Evolutionary conservation across 2,888 invertebrate genomes (phyloP), one percentile per base, ranked within the genome.

Genomic region (Branchellion lobata): DNA sequence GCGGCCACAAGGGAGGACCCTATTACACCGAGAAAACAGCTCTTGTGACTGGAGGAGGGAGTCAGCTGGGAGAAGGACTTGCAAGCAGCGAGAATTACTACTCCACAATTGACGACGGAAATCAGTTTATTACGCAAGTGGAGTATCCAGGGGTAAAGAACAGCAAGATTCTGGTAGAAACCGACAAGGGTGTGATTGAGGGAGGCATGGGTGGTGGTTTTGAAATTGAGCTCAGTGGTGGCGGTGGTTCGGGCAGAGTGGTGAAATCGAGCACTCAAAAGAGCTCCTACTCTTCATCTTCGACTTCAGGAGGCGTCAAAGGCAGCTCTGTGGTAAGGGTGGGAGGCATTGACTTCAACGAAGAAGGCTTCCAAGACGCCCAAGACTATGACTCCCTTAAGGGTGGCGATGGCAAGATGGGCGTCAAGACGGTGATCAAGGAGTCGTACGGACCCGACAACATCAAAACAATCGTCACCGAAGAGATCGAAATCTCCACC

Each of bases 391-490:
- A 14, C 29, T 31, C 33, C 8, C 14, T 33, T 2, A 33, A 21
- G 27, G n/a, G n/a, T 65, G 34, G 69, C 5, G 31, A 34, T 31
- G 33, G n/a, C 8, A 53, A 65, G 77, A 53, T 65, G 61, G 77
- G 77, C 31, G 31, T 77, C 27, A 77, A 77, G 40, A 77, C 77
- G n/a, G 77, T 77, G 34, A 65, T 77, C 24, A 33, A 57, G 57
- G 77, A 77, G 40, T 34, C 65, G 5, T 77, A 77, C 31, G 77
- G 77, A 11, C 77, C 77, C 53, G 34, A 77, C 77, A 77, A 77
- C 65, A 24, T 77, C 34, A 77, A 77, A 36, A 77, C 77, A 21
- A 65, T 77, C 34, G 36, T 33, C 2, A 57, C 65, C 1, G 65
- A 77, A 65, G 57, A 77, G 36, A 57, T 77, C n/a, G 65, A 77